Conservation (phyloP, 2,113 vertebrate genomes). For the Cygnus atratus region DNA sequence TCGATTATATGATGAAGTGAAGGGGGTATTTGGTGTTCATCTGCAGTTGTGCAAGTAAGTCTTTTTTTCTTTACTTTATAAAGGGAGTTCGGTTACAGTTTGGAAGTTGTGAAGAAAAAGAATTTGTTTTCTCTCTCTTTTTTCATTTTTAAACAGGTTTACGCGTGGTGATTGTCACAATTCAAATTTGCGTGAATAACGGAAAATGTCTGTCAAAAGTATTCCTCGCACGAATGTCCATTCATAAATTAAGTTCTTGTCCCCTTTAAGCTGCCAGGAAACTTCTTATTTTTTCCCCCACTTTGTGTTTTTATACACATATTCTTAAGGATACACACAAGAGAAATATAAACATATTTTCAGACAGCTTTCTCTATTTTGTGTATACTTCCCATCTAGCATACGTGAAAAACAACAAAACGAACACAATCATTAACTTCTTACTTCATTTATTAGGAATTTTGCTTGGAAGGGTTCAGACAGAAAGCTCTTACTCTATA, state of each 20-base stretch:
- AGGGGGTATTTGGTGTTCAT: accelerated
- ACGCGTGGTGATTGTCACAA: background rate
- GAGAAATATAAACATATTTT: background rate
- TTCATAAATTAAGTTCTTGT: background rate
- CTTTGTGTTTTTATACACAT: background rate
- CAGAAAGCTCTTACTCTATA: background rate
- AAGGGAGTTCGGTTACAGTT: background rate
- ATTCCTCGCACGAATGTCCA: background rate
- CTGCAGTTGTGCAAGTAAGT: background rate
- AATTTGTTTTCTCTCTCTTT: background rate
- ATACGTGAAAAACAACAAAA: background rate
- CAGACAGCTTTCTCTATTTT: background rate
- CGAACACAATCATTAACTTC: background rate
- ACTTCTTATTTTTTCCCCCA: background rate
- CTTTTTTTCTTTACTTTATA: background rate
- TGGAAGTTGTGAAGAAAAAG: background rate
- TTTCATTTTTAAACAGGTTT: background rate
- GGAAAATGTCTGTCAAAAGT: background rate
- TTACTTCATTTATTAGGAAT: conserved; percentile 28
- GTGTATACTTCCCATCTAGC: background rate
- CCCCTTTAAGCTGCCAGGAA: background rate
- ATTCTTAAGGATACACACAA: background rate
- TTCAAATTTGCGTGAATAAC: background rate
- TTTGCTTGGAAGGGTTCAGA: background rate
- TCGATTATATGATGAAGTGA: background rate